Evolutionary conservation across 1,140 invertebrate genomes (phyloP).

Genomic region (Macrostomum lignano): DNA sequence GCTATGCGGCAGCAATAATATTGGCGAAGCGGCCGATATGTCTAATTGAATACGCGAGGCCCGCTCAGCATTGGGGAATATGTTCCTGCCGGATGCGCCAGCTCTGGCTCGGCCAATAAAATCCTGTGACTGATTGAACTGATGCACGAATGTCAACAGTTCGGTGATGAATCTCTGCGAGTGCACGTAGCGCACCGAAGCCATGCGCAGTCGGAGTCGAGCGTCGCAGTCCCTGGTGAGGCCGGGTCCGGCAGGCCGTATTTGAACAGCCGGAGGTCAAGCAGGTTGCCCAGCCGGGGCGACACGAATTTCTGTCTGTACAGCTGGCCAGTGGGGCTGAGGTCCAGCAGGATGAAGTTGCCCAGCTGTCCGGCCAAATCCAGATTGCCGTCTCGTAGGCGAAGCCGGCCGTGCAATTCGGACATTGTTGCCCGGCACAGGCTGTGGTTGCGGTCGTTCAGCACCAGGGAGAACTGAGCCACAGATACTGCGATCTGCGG

Average conservation of each 20-base stretch:
- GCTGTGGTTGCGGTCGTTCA: too few relatives aligned
- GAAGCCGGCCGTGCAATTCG: too few relatives aligned
- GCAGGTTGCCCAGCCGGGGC: constrained; percentile 42
- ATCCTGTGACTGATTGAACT: constrained; percentile 52
- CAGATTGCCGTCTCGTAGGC: neutral
- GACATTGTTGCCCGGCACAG: too few relatives aligned
- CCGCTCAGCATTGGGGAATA: too few relatives aligned
- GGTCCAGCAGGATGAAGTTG: constrained; percentile 46
- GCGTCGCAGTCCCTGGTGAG: constrained; percentile 39
- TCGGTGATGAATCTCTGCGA: constrained; percentile 69
- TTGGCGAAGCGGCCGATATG: too few relatives aligned
- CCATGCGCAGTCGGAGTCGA: constrained; percentile 34
- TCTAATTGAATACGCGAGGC: too few relatives aligned
- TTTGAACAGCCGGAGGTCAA: constrained; percentile 41
- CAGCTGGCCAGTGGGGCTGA: constrained; percentile 40
- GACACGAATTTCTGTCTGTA: constrained; percentile 59
- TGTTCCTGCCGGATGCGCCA: too few relatives aligned
- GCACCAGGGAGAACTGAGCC: too few relatives aligned
- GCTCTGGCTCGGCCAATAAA: too few relatives aligned
- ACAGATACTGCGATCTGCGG: too few relatives aligned
- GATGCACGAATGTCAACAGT: constrained; percentile 48
- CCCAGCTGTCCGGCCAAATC: constrained; percentile 32
- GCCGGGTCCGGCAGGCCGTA: constrained; percentile 27
- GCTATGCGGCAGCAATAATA: too few relatives aligned
- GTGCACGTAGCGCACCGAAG: constrained; percentile 54